phyloP scores from a whole-genome alignment of 2,797 vertebrate species.

The Podarcis lilfordi region DNA sequence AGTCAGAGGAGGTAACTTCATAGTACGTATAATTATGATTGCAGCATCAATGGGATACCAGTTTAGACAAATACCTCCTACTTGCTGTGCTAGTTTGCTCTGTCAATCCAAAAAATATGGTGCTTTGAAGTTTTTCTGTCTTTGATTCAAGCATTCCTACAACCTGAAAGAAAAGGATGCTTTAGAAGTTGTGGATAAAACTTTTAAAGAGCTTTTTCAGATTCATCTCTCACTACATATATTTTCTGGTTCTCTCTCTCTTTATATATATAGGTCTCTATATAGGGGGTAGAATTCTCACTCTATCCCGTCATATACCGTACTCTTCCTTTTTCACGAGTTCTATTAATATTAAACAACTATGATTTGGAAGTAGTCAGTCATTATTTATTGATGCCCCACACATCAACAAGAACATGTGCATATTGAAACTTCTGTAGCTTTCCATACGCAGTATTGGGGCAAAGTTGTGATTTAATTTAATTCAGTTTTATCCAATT shows the following conservation, averaged over 20 bases:
- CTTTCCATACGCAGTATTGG: slow-evolving; percentile 28
- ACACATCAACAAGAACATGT: not conserved
- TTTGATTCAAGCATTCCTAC: not conserved
- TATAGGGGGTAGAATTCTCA: no score
- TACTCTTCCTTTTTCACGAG: not conserved
- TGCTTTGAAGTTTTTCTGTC: not conserved
- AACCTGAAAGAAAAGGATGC: slow-evolving; percentile 10
- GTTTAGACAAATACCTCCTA: not conserved
- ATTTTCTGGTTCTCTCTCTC: not conserved
- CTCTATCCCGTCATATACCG: not conserved
- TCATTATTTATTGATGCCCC: not conserved
- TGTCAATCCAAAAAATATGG: not conserved
- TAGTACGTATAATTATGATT: not conserved
- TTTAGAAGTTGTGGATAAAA: not conserved
- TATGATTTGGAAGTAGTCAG: not conserved
- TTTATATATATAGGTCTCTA: not conserved
- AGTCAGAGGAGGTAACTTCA: not conserved
- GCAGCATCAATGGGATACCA: not conserved
- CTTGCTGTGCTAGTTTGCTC: not conserved
- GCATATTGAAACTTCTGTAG: not conserved
- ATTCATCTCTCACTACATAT: not conserved
- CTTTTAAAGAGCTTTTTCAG: slow-evolving; percentile 3
- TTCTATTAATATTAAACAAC: not conserved
- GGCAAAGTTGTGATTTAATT: not conserved
- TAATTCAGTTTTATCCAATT: not conserved